Evolutionary conservation across 2,888 invertebrate genomes (phyloP), one percentile per base, ranked within the genome.

Genomic region (Mythimna pallens): DNA sequence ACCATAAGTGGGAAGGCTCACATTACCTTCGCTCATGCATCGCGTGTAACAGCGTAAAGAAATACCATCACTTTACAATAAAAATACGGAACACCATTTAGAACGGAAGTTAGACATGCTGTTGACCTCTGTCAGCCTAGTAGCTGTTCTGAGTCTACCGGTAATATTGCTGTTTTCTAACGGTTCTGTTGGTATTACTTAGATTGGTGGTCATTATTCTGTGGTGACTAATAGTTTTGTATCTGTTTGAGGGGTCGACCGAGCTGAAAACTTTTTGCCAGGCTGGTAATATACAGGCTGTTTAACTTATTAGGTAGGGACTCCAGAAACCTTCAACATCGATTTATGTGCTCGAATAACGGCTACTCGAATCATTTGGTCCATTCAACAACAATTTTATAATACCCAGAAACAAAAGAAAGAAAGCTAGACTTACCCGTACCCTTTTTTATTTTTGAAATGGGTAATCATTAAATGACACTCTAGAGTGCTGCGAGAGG

Each of bases 41-140:
- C 47, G 85, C 78, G 73, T 85, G 85, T n/a, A 58, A 66, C 67
- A 69, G n/a, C 43, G 58, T 64, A 67, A 76, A 82, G 73, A 74
- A 65, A 17, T 7, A 36, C 34, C 17, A 55, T 50, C 58, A 65
- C 50, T 65, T 40, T 70, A 72, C 62, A 75, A 76, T 72, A 72
- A 67, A 72, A 65, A 54, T 70, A 59, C 65, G 70, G 82, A 81
- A 83, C 78, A 77, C 77, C 81, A 86, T 86, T 85, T 73, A 76
- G 84, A 88, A 87, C 89, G 89, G 90, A 90, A 83, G 76, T 70
- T 40, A 40, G 63, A 69, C 74, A 83, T 83, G 86, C 73, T 81
- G 77, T 59, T 84, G 88, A 87, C 88, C 88, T 89, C 77, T 34
- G 57, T 17, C 54, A 50, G n/a, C 50, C 50, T 52, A 3, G 66